Evolutionary conservation across 2,888 invertebrate genomes (phyloP), one percentile per base, ranked within the genome.

Genomic region (Ramazzottius varieornatus): DNA sequence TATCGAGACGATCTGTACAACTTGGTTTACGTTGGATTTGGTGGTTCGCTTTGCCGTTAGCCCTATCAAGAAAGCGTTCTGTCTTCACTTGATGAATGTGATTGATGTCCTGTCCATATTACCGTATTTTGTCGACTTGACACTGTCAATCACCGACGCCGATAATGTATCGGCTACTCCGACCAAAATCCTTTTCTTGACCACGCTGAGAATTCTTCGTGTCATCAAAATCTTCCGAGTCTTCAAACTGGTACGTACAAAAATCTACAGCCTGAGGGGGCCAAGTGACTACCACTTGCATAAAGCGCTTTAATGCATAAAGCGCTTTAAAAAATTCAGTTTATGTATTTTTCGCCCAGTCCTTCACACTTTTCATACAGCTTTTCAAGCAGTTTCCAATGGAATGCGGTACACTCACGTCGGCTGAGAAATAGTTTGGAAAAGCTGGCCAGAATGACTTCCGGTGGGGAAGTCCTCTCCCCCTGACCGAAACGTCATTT

Each of bases 11-110:
- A 68, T 73, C 33, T 76, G 76, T 70, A 75, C 74, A 8, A 70
- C 71, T n/a, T 76, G 75, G 73, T 76, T 76, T 69, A 75, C 75
- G 1, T 66, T 74, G n/a, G 76, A 76, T 70, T 71, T 75, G 4
- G 66, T 74, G 40, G 69, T 74, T 1, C 72, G 76, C 8, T 72
- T 75, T 46, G 68, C 72, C 24, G 71, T 72, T 16, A 76, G 75
- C 68, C 76, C 76, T 1, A 72, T 70, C 67, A 74, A 75, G 67
- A 66, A 73, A 24, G 66, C 68, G 32, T 76, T 75, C 69, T 71
- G 74, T 69, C 74, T 74, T 68, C 75, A 76, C 68, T 73, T 75
- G 67, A 75, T 75, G 68, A 76, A 76, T 69, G 68, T 74, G 33
- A 73, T 76, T 32, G 76, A 76, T 68, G 69, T 75, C 20, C 72